Conservation (phyloP, 2,888 invertebrate species). For the Icerya purchasi region DNA sequence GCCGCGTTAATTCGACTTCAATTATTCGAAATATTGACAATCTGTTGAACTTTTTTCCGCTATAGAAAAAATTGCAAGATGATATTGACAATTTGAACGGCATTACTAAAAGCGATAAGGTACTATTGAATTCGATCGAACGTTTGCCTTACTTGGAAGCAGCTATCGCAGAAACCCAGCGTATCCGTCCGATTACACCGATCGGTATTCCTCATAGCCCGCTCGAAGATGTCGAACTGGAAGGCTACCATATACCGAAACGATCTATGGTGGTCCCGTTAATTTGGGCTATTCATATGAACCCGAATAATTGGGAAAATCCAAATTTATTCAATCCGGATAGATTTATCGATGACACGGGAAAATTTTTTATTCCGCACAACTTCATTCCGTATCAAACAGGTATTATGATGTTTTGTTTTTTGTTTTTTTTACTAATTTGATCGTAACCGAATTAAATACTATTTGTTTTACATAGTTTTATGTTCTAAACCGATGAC, state of each 20-base stretch:
- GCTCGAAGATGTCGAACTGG: conserved; percentile 24
- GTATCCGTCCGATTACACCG: conserved; percentile 58
- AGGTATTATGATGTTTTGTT: conserved; percentile 33
- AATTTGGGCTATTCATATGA: conserved; percentile 61
- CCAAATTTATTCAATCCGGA: conserved; percentile 45
- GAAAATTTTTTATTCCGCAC: conserved; percentile 37
- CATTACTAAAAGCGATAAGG: conserved; percentile 19
- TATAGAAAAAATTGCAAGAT: conserved; percentile 36
- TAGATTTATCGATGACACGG: conserved; percentile 43
- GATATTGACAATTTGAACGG: conserved; percentile 28
- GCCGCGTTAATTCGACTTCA: too few relatives aligned
- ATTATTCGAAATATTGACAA: too few relatives aligned
- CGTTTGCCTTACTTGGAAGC: conserved; percentile 43
- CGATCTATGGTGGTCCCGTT: conserved; percentile 53
- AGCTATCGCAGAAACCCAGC: conserved; percentile 52
- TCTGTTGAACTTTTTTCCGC: too few relatives aligned
- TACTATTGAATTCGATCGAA: conserved; percentile 33
- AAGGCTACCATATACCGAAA: conserved; percentile 40
- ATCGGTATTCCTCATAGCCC: conserved; percentile 69
- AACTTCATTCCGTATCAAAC: conserved; percentile 64
- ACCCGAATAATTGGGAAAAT: conserved; percentile 39
- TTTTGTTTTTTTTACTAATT: conserved; percentile 4
- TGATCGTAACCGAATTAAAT: too few relatives aligned
- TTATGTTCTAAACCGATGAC: too few relatives aligned
- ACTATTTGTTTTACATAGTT: too few relatives aligned